Evolutionary conservation across 2,888 invertebrate genomes (phyloP).

Genomic region (Tenthredo amoena): DNA sequence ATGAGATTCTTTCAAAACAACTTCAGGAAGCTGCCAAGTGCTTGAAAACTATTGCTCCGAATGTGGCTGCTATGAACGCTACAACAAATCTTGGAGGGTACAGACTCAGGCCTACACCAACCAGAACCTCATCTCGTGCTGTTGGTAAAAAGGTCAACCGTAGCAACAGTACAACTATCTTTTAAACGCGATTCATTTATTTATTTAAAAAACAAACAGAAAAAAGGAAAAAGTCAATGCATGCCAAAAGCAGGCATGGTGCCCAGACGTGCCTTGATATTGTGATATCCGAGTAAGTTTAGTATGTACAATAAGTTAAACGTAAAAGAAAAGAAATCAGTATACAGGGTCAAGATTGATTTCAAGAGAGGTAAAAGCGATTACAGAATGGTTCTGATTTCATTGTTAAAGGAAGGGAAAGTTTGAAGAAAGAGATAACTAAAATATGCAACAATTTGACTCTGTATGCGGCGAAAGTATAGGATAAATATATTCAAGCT

Average conservation of each 20-base stretch:
- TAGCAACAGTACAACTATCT: constrained; percentile 82
- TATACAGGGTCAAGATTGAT: constrained; percentile 55
- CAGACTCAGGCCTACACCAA: constrained; percentile 71
- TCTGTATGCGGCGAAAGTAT: constrained; percentile 17
- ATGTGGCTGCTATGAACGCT: constrained; percentile 68
- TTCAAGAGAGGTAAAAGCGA: not conserved
- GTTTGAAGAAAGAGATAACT: not conserved
- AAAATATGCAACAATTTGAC: constrained; percentile 16
- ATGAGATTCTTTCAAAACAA: constrained; percentile 87
- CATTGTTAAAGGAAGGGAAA: not conserved
- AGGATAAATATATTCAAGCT: not conserved
- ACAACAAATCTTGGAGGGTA: constrained; percentile 68
- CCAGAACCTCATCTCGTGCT: constrained; percentile 76
- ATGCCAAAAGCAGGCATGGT: constrained; percentile 44
- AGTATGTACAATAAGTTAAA: constrained; percentile 60
- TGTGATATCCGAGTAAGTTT: constrained; percentile 73
- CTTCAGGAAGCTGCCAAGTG: constrained; percentile 85
- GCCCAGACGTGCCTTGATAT: constrained; percentile 66
- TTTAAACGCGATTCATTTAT: constrained; percentile 71
- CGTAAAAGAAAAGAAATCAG: constrained; percentile 8
- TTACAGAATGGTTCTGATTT: not conserved
- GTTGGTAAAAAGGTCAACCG: constrained; percentile 83
- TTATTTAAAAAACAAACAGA: constrained; percentile 40
- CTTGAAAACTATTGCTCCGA: constrained; percentile 79
- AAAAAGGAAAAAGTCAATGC: constrained; percentile 45